Evolutionary conservation across 2,888 invertebrate species (phyloP), one percentile per base, ranked within the genome.

Genomic region (Charanyca ferruginea): DNA sequence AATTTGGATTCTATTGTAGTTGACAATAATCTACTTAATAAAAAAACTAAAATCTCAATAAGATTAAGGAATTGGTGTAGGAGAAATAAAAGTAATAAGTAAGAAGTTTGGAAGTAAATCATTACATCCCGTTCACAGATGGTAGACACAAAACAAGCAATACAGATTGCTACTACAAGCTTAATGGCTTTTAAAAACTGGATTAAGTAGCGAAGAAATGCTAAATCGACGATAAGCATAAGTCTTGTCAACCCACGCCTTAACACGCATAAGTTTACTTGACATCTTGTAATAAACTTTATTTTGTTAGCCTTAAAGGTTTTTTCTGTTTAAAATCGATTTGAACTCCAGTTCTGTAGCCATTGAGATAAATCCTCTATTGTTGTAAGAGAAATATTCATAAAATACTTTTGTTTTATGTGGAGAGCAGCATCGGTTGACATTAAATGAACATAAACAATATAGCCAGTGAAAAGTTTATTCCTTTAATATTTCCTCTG

Each of bases 131-230:
- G 69, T 79, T 70, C 58, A 60, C 54, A 83, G 83, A 80, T 83
- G 81, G 83, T 82, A 85, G 85, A 89, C 86, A 84, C 87, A 87
- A 87, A 89, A 90, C 86, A 85, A 88, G 86, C 85, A 88, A 90
- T 88, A 90, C 88, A 88, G 85, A 87, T 87, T 87, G 93, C 93
- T 91, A 92, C 93, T 94, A 93, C 93, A 93, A 91, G 89, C 88
- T 91, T 90, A 93, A 94, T 93, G 87, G 91, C 90, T 89, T 92
- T 90, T 89, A 89, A 93, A 91, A 94, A 94, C 92, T 94, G 91
- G 93, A 94, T 92, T 93, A 94, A 91, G 94, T 94, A 94, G 94
- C 94, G 81, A 91, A 91, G 93, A 93, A 94, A 94, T 92, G 91
- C 91, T 93, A 92, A 93, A 93, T 91, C 89, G 87, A 88, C 91